Evolutionary conservation across 2,797 vertebrate species (phyloP).

Genomic region (Enteromius fasciolatus): DNA sequence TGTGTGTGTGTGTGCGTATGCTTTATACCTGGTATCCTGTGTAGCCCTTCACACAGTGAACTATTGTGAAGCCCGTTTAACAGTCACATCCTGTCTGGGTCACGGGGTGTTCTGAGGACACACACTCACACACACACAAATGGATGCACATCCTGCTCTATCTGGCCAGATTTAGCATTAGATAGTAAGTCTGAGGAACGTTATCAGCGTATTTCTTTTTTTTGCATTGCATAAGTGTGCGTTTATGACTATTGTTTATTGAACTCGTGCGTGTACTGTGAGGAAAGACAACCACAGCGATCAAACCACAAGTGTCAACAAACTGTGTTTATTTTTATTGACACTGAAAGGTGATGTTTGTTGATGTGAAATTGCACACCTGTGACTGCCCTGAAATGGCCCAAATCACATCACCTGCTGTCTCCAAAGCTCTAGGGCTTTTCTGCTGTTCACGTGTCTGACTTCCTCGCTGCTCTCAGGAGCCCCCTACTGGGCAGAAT

Average conservation of each 20-base stretch:
- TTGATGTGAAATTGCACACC: constrained; percentile 33
- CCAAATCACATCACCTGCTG: constrained; percentile 27
- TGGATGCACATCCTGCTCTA: constrained; percentile 29
- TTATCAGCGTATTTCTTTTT: too few species aligned
- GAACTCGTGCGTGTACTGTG: neutral
- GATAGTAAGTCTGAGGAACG: neutral
- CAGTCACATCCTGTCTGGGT: constrained; percentile 57
- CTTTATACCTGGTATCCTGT: constrained; percentile 44
- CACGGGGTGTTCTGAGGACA: constrained; percentile 55
- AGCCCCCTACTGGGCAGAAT: constrained; percentile 40
- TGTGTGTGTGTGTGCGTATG: constrained; percentile 34
- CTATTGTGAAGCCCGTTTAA: constrained; percentile 57
- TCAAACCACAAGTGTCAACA: constrained; percentile 10
- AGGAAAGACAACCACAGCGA: neutral
- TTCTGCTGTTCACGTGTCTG: neutral
- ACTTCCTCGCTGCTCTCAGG: neutral
- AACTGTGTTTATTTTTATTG: constrained; percentile 24
- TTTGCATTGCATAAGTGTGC: constrained; percentile 1
- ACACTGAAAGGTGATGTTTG: constrained; percentile 26
- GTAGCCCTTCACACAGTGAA: constrained; percentile 47
- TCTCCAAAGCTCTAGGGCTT: constrained; percentile 11
- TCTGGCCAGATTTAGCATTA: neutral
- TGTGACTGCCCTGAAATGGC: constrained; percentile 27
- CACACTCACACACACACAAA: constrained; percentile 24
- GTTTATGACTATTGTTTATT: constrained; percentile 2